Conservation (phyloP, 2,113 vertebrate species). For the Odontophorus gujanensis region DNA sequence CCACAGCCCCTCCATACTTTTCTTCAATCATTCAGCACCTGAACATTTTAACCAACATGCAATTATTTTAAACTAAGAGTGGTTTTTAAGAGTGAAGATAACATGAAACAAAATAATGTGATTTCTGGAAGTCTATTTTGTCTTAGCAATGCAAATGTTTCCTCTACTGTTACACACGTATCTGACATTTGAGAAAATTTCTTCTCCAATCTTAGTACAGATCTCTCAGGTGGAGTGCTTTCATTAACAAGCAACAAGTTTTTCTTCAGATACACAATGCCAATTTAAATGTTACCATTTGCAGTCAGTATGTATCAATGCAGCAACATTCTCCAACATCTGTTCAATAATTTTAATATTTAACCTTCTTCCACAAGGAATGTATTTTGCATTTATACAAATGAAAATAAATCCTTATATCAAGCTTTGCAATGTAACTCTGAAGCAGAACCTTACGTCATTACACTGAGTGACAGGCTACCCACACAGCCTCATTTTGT, state of each 20-base stretch:
- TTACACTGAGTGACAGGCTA: not conserved
- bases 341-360: not conserved
- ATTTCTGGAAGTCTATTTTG: not conserved
- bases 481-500: not conserved
- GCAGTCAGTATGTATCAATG: not conserved
- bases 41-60: not conserved
- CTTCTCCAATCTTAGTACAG: not conserved
- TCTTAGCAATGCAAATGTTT: not conserved
- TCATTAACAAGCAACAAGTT: not conserved
- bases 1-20: not conserved
- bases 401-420: not conserved
- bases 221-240: not conserved
- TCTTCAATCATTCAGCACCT: not conserved
- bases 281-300: not conserved
- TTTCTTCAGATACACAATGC: not conserved
- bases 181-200: not conserved
- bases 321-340: not conserved
- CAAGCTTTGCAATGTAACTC: not conserved
- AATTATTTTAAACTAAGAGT: not conserved
- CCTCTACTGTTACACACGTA: not conserved
- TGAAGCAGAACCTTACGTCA: not conserved
- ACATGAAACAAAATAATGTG: not conserved
- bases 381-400: not conserved
- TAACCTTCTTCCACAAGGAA: not conserved
- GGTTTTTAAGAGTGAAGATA: not conserved